phyloP scores from a whole-genome alignment of 2,797 vertebrate genomes.

The Aratinga solstitialis region DNA sequence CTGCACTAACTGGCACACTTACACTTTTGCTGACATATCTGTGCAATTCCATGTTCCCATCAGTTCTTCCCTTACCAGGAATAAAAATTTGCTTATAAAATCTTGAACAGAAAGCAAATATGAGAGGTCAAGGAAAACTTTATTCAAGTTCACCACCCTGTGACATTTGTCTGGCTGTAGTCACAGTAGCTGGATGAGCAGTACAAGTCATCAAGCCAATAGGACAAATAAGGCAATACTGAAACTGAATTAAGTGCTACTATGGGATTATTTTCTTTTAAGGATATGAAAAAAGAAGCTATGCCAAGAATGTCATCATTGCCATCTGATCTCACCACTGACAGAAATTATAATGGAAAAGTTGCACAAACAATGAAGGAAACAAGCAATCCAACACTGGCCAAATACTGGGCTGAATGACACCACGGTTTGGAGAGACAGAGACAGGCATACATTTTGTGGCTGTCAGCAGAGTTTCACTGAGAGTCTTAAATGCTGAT shows the following conservation, averaged over 20 bases:
- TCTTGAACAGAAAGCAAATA: neutral
- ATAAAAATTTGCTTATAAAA: constrained; percentile 17
- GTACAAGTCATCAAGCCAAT: neutral
- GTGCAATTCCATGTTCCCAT: neutral
- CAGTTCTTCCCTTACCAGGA: neutral
- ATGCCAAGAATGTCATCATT: constrained; percentile 47
- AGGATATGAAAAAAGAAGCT: constrained; percentile 4
- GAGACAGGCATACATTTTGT: neutral
- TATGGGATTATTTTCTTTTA: constrained; percentile 42
- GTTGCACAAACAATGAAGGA: constrained; percentile 20
- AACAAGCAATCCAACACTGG: neutral
- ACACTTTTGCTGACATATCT: neutral
- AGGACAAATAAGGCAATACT: constrained; percentile 63
- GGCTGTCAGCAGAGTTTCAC: constrained; percentile 24
- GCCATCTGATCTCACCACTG: constrained; percentile 37
- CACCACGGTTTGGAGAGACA: neutral
- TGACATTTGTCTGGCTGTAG: constrained; percentile 20
- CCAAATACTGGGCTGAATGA: neutral
- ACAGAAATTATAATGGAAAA: constrained; percentile 40
- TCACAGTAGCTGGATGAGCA: constrained; percentile 14
- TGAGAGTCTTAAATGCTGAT: neutral
- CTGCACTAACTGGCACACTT: neutral
- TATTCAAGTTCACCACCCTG: neutral
- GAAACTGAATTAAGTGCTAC: constrained; percentile 53
- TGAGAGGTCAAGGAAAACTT: neutral